A percentile compares a stretch with the other conserved stretches of the same genome.
Conservation (phyloP, 2,797 vertebrate genomes). For the Triplophysa bombifrons region DNA sequence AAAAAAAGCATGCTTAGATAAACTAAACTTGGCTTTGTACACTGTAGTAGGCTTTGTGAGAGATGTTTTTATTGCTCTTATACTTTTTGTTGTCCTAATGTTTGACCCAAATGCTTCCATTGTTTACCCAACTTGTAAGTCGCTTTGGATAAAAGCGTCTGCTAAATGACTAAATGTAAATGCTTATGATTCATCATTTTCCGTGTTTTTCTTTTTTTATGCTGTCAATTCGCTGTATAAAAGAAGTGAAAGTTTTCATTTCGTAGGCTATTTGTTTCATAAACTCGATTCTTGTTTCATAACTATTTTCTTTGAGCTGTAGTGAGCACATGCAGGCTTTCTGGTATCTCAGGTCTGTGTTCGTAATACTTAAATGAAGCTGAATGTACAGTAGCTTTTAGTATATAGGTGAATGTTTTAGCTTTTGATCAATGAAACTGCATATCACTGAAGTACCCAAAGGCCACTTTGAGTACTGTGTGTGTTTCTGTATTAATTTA, state of each 20-base stretch:
- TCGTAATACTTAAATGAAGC: background rate
- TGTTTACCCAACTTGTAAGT: too few relatives aligned
- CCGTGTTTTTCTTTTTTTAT: background rate
- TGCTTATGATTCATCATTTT: background rate
- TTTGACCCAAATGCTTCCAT: too few relatives aligned
- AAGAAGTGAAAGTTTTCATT: slow-evolving; percentile 33
- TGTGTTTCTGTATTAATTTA: background rate
- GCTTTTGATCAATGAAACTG: background rate
- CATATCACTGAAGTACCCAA: background rate
- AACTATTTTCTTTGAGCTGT: slow-evolving; percentile 13
- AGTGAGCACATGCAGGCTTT: background rate
- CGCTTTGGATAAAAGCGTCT: too few relatives aligned
- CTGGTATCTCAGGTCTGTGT: slow-evolving; percentile 17
- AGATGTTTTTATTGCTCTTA: too few relatives aligned
- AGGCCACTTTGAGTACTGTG: too few relatives aligned
- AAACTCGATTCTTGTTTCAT: slow-evolving; percentile 25
- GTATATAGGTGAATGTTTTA: background rate
- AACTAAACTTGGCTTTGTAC: too few relatives aligned
- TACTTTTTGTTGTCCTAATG: too few relatives aligned
- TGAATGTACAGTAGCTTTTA: background rate
- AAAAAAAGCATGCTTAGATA: too few relatives aligned
- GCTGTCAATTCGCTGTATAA: background rate
- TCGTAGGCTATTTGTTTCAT: background rate
- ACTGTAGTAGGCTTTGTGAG: too few relatives aligned
- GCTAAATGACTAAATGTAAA: too few relatives aligned